Evolutionary conservation across 1,140 invertebrate genomes (phyloP).

Genomic region (Ips typographus): DNA sequence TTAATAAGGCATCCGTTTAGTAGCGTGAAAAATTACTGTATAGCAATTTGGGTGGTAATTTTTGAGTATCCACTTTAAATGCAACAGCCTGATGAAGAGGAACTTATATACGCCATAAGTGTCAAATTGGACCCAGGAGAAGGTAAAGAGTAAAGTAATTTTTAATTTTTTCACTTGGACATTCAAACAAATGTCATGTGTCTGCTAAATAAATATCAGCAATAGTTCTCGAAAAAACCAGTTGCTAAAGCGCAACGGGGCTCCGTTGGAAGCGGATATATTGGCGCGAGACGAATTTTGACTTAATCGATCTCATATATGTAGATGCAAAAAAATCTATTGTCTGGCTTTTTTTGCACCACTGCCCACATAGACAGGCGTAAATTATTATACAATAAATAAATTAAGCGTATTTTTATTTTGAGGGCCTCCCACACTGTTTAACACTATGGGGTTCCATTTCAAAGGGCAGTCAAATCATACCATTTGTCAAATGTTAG

Average conservation of each 20-base stretch:
- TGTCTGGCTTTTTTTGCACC: background rate
- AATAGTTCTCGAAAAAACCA: background rate
- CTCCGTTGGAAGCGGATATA: background rate
- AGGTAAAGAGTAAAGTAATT: too few relatives aligned
- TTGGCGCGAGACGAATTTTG: background rate
- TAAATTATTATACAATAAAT: conserved; percentile 10
- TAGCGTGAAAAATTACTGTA: too few relatives aligned
- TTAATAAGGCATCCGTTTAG: too few relatives aligned
- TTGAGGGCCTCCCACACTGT: background rate
- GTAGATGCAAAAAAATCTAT: background rate
- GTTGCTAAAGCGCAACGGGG: background rate
- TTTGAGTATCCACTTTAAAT: too few relatives aligned
- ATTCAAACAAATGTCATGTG: background rate
- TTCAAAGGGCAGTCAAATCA: conserved; percentile 14
- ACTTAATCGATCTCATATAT: background rate
- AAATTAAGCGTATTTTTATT: conserved; percentile 17
- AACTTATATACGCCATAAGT: too few relatives aligned
- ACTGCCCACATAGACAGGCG: background rate
- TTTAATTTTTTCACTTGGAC: background rate
- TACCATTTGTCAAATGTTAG: conserved; percentile 11
- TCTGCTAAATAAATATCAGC: background rate
- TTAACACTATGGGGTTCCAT: background rate
- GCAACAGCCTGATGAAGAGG: too few relatives aligned
- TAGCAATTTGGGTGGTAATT: too few relatives aligned
- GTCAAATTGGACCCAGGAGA: too few relatives aligned